These are phyloP conservation scores for Cryptus viduatorius DNA, from an alignment of 2,888 invertebrate genomes.

Conservation along the genomic window DNA sequence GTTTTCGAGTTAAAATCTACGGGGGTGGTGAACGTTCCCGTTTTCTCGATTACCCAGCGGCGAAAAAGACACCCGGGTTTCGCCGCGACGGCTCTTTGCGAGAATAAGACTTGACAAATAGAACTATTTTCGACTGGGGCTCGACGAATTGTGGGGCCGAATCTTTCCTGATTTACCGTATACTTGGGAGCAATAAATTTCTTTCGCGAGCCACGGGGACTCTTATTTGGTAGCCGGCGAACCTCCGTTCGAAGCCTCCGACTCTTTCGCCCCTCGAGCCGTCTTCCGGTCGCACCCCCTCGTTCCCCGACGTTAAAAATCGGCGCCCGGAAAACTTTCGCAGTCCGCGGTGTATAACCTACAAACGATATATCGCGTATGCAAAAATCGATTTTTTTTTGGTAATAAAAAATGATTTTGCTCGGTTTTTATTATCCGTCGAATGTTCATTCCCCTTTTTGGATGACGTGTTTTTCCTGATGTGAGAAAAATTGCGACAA, in stretches of 20 bases:
- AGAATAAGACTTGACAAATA: conserved; percentile 66
- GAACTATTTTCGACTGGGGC: conserved; percentile 65
- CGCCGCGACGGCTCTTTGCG: conserved; percentile 19
- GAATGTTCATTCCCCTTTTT: background rate
- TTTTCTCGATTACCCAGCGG: conserved; percentile 48
- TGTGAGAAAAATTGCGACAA: background rate
- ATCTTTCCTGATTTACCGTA: conserved; percentile 64
- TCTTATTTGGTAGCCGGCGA: conserved; percentile 51
- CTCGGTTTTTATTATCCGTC: too few species aligned
- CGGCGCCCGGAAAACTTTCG: conserved; percentile 20
- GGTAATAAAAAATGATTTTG: background rate
- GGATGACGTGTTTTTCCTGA: background rate
- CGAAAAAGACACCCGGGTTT: conserved; percentile 27
- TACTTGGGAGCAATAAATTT: conserved; percentile 67
- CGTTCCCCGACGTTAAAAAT: conserved; percentile 20
- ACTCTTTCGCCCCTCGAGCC: conserved; percentile 6
- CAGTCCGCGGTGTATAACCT: background rate
- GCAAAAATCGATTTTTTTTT: conserved; percentile 11
- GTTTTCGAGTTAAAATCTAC: conserved; percentile 32
- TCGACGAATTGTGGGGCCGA: conserved; percentile 61
- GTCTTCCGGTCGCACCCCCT: conserved; percentile 32
- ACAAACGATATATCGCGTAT: background rate
- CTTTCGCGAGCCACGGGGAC: conserved; percentile 43
- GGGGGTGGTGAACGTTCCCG: conserved; percentile 46
- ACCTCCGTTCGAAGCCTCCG: conserved; percentile 16